Percentiles rank a stretch among this genome's conserved stretches.
phyloP scores from a whole-genome alignment of 1,140 invertebrate genomes.

The Drosophila littoralis region DNA sequence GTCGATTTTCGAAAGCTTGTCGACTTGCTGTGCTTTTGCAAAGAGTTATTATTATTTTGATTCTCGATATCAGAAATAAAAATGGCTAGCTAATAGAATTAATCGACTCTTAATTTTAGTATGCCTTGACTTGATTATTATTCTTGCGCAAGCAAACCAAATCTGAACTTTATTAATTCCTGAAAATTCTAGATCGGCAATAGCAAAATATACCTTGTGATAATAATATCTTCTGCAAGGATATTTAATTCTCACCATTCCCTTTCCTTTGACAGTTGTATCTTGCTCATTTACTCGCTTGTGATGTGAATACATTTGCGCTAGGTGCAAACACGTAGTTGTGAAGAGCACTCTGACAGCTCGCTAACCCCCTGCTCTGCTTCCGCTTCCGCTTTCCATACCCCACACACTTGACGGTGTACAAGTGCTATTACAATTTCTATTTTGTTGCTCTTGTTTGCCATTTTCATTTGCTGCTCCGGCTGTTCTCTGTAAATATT shows the following conservation, averaged over 20 bases:
- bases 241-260: neutral
- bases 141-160: too few relatives aligned
- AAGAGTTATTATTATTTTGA: too few relatives aligned
- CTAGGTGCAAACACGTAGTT: neutral
- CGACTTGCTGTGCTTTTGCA: too few relatives aligned
- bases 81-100: too few relatives aligned
- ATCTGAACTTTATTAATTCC: too few relatives aligned
- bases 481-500: slow-evolving; percentile 51
- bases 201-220: too few relatives aligned
- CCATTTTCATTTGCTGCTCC: slow-evolving; percentile 54
- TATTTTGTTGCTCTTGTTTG: slow-evolving; percentile 47
- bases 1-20: too few relatives aligned
- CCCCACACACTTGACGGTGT: neutral
- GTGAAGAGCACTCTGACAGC: neutral
- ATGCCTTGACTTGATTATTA: too few relatives aligned
- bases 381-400: neutral
- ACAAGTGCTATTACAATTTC: slow-evolving; percentile 20
- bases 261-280: neutral
- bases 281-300: slow-evolving; percentile 10
- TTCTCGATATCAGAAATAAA: too few relatives aligned
- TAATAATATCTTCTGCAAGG: neutral
- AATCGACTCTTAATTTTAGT: too few relatives aligned
- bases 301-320: neutral
- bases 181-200: too few relatives aligned
- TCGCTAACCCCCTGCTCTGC: too few relatives aligned